Percentiles rank a stretch among this genome's conserved stretches.
Evolutionary conservation across 2,797 vertebrate species (phyloP).

Genomic region (Ara ararauna): DNA sequence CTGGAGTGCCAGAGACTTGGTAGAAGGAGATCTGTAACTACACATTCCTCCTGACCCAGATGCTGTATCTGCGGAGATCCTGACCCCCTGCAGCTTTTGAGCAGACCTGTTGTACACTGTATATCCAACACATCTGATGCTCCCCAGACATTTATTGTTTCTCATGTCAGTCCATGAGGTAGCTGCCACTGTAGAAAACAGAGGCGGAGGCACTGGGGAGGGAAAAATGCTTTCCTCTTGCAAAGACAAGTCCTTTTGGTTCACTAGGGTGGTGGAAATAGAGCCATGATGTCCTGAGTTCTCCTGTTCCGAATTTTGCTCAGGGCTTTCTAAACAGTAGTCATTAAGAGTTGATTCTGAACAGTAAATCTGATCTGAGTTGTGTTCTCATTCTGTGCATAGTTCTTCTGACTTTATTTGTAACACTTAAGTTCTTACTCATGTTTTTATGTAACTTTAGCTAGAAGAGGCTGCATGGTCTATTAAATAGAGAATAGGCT

Average conservation of each 20-base stretch:
- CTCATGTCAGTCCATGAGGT: background rate
- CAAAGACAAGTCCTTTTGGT: background rate
- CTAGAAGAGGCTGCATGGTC: background rate
- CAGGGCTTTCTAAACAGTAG: background rate
- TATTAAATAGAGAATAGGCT: background rate
- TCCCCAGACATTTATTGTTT: background rate
- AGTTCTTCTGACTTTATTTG: background rate
- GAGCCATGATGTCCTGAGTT: background rate
- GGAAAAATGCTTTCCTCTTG: background rate
- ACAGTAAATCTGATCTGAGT: background rate
- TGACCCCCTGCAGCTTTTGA: background rate
- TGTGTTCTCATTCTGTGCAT: background rate
- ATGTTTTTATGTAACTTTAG: background rate
- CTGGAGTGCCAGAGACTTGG: background rate
- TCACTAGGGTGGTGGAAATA: background rate
- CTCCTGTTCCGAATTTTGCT: background rate
- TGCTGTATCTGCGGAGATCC: background rate
- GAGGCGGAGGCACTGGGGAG: background rate
- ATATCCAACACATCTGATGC: background rate
- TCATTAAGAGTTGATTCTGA: background rate
- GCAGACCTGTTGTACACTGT: background rate
- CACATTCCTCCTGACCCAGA: background rate
- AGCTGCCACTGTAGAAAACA: background rate
- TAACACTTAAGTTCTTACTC: background rate
- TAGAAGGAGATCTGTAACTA: background rate